Evolutionary conservation across 2,888 invertebrate species (phyloP).

Genomic region (Drosophila neutralis): DNA sequence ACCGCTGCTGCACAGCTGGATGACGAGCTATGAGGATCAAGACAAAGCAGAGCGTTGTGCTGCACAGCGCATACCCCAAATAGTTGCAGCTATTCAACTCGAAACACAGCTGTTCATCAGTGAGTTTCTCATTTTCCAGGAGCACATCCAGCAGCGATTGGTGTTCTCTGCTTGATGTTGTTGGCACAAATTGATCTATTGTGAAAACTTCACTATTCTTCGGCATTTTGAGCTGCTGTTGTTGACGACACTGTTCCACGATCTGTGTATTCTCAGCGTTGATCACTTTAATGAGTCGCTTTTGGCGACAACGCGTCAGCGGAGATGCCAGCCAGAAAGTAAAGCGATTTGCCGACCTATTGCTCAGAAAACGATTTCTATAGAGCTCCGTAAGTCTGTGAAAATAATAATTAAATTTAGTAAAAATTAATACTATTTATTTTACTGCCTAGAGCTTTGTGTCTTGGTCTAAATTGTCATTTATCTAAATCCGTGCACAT

Average conservation of each 20-base stretch:
- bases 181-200: slow-evolving; percentile 27
- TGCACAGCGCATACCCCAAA: slow-evolving; percentile 56
- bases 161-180: slow-evolving; percentile 10
- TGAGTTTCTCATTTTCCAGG: slow-evolving; percentile 12
- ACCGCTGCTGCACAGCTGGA: slow-evolving; percentile 63
- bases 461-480: rapidly evolving
- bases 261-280: slow-evolving; percentile 49
- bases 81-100: slow-evolving; percentile 65
- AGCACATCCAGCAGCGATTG: slow-evolving; percentile 58
- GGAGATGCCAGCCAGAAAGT: slow-evolving; percentile 50
- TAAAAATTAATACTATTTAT: background rate
- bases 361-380: slow-evolving; percentile 57
- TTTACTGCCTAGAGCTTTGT: background rate
- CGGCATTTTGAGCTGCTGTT: background rate
- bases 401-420: background rate
- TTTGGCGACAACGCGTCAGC: slow-evolving; percentile 42
- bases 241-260: slow-evolving; percentile 19
- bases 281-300: slow-evolving; percentile 41
- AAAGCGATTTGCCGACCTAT: slow-evolving; percentile 53
- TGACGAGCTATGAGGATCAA: slow-evolving; percentile 65
- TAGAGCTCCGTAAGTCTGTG: slow-evolving; percentile 53
- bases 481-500: background rate
- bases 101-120: slow-evolving; percentile 41
- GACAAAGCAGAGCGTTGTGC: slow-evolving; percentile 59
- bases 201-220: slow-evolving; percentile 10